Percentiles rank a stretch among this genome's conserved stretches.
phyloP scores from a whole-genome alignment of 1,140 invertebrate genomes.

The Magallana angulata region DNA sequence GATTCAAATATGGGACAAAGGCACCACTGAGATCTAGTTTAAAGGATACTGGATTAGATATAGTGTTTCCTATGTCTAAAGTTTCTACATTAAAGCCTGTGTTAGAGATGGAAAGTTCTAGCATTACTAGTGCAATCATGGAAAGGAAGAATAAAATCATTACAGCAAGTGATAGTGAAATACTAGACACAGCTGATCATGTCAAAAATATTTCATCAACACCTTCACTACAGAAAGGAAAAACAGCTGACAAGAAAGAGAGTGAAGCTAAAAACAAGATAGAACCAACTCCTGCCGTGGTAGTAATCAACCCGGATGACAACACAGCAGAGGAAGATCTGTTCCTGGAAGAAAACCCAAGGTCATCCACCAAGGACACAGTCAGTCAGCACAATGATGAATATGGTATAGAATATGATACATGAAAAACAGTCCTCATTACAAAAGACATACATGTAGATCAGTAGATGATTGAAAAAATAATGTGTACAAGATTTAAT shows the following conservation, averaged over 20 bases:
- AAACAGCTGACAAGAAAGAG: not conserved
- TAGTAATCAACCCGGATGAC: not conserved
- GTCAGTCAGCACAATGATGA: not conserved
- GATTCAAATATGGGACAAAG: no score
- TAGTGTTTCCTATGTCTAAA: no score
- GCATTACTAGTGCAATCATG: no score
- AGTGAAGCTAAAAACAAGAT: not conserved
- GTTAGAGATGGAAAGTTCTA: no score
- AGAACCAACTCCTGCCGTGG: not conserved
- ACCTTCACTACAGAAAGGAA: no score
- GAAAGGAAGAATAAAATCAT: no score
- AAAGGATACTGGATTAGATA: not conserved
- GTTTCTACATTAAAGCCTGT: not conserved
- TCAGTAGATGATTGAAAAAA: no score
- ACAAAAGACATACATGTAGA: no score
- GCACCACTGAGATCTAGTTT: not conserved
- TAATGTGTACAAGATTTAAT: no score
- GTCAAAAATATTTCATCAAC: no score
- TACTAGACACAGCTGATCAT: no score
- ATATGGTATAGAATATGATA: not conserved
- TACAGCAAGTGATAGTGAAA: not conserved
- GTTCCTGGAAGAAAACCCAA: not conserved
- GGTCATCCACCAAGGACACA: not conserved
- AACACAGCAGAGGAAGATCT: not conserved
- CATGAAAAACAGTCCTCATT: no score